Base-by-base conservation (phyloP, 2,113 vertebrate genomes). In the Calidris pygmaea region DNA sequence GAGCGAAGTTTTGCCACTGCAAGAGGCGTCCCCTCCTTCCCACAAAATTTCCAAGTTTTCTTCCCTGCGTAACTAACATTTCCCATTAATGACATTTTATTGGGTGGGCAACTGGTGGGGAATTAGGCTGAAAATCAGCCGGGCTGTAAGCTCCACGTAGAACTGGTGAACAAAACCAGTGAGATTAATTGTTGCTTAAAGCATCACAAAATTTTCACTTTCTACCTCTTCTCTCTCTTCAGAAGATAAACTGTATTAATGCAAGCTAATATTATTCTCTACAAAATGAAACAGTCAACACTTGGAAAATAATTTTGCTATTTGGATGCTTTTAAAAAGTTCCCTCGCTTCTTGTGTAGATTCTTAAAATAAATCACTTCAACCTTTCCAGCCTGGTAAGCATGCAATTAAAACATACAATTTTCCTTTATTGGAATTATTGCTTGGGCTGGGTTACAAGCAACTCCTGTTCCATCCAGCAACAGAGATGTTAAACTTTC, bases 291-390 rank as follows among this genome's bases (percentile, higher is more conserved):
- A 65, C 56, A 39, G 60, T 50, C 76, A 75, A 41, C 43, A 21
- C 18, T 76, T 63, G 50, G 74, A 89, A 89, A 85, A 70, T 23
- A 55, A 66, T 76, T 58, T 60, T 91, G 66, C 47, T 62, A 62
- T 85, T 66, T 89, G 81, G 73, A 92, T 52, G 56, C 81, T 85
- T 73, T 70, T 37, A 66, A 47, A 68, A 92, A 82, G 66, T 85
- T 79, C 53, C 45, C 70, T n/a, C 7, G 9, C 4, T 93, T 39
- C 18, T 74, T 8, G 21, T 72, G 70, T 3, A 81, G 47, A n/a
- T 78, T 87, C 94, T 96, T 89, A 92, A 95, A 95, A 95, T 93
- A 95, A 95, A 95, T 73, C 66, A 19, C 62, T 94, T 74, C 89
- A 95, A 86, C 94, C 87, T 91, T 93, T 92, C 15, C 86, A 92